Conservation (phyloP, 2,888 invertebrate genomes). For the Augochlorella aurata region DNA sequence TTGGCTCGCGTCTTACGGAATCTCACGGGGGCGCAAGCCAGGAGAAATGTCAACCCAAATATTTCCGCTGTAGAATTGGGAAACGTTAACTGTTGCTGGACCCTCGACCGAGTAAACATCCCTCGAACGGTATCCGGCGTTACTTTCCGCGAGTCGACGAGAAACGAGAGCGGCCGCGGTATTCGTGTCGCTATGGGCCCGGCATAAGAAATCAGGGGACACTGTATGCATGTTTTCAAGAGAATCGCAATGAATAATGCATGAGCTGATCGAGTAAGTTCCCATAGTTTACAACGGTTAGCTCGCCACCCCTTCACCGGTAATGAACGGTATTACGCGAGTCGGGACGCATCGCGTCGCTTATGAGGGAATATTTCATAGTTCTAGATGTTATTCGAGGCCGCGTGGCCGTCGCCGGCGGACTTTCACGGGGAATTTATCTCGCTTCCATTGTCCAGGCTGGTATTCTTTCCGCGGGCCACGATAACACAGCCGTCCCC, state of each 20-base stretch:
- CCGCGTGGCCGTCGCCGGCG: constrained; percentile 23
- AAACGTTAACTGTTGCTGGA: constrained; percentile 1
- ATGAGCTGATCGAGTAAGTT: constrained; percentile 63
- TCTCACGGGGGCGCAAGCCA: neutral
- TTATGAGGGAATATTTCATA: constrained; percentile 73
- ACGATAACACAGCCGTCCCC: constrained; percentile 28
- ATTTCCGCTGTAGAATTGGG: neutral
- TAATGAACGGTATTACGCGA: constrained; percentile 69
- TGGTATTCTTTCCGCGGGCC: constrained; percentile 36
- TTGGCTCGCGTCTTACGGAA: neutral
- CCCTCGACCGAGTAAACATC: neutral
- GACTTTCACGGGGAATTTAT: constrained; percentile 65
- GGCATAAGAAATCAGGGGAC: constrained; percentile 28
- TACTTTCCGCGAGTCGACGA: too few relatives aligned
- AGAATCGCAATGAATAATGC: constrained; percentile 60
- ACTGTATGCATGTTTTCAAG: constrained; percentile 23
- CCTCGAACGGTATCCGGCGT: neutral
- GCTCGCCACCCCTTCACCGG: constrained; percentile 30
- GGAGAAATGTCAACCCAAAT: neutral
- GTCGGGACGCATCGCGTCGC: constrained; percentile 62
- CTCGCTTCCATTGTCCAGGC: constrained; percentile 29
- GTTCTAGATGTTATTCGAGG: constrained; percentile 66
- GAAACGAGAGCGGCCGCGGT: neutral
- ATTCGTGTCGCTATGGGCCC: neutral
- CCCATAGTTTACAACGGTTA: constrained; percentile 48